phyloP scores from a whole-genome alignment of 2,888 invertebrate genomes.

The Bugula neritina region DNA sequence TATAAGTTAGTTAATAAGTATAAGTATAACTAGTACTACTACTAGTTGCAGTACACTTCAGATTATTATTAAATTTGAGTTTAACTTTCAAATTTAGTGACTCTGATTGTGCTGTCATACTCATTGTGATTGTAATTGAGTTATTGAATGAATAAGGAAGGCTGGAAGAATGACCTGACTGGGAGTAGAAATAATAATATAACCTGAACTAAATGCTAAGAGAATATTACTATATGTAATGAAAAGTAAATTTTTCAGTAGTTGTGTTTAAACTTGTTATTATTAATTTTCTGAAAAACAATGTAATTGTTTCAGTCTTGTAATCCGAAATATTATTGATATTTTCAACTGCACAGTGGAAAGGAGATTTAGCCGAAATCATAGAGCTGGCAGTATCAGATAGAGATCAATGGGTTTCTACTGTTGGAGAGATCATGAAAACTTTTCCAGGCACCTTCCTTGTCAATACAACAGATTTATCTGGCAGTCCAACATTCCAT shows the following conservation, averaged over 20 bases:
- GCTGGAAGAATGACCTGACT: too few relatives aligned
- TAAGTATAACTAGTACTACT: too few relatives aligned
- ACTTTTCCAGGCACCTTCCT: conserved; percentile 84
- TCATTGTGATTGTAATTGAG: too few relatives aligned
- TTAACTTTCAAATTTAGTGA: too few relatives aligned
- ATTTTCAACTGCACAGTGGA: conserved; percentile 79
- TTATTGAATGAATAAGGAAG: too few relatives aligned
- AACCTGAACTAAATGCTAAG: too few relatives aligned
- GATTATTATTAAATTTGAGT: too few relatives aligned
- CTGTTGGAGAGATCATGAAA: conserved; percentile 90
- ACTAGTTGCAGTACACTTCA: too few relatives aligned
- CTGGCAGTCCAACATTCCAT: conserved; percentile 65
- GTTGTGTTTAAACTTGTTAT: neutral
- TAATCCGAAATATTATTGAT: neutral
- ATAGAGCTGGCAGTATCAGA: conserved; percentile 82
- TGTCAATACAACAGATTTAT: conserved; percentile 76
- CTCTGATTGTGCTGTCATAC: too few relatives aligned
- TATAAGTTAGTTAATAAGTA: too few relatives aligned
- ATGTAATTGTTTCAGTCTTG: neutral
- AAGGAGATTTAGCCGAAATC: conserved; percentile 84
- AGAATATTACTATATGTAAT: too few relatives aligned
- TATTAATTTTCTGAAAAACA: neutral
- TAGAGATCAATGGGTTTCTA: conserved; percentile 93
- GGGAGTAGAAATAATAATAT: too few relatives aligned
- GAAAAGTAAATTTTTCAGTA: neutral